These are phyloP conservation scores for Ambastaia sidthimunki DNA, from an alignment of 2,797 vertebrate species.

Conservation along the genomic window DNA sequence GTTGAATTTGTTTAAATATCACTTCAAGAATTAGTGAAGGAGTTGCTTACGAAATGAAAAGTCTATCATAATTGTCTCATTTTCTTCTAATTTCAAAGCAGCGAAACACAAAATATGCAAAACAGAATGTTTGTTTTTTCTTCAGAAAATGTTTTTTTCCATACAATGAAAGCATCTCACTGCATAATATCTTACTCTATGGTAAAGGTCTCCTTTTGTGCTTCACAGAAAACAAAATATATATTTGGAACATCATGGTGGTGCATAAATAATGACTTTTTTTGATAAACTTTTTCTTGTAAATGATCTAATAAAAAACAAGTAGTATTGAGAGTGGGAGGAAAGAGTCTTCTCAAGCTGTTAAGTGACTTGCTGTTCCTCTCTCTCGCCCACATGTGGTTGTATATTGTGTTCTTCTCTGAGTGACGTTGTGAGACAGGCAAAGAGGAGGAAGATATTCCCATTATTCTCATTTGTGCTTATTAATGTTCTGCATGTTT, in stretches of 20 bases:
- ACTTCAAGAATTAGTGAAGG: no score
- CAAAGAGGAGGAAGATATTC: constrained; percentile 5
- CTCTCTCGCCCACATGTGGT: constrained; percentile 17
- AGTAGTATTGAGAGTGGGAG: constrained; percentile 17
- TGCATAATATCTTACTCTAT: neutral
- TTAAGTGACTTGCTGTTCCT: constrained; percentile 5
- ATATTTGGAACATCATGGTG: neutral
- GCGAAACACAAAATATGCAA: no score
- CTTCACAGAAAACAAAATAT: neutral
- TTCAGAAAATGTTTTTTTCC: no score
- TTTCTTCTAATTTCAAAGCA: no score
- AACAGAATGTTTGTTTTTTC: no score
- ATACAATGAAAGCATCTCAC: no score
- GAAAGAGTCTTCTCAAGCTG: constrained; percentile 18
- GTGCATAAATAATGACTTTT: neutral
- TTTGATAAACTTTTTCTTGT: neutral
- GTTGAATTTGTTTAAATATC: neutral
- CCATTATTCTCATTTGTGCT: constrained; percentile 29
- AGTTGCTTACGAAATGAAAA: no score
- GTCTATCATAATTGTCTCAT: no score
- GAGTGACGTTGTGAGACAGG: neutral
- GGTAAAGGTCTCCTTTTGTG: neutral
- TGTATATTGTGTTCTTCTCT: constrained; percentile 10
- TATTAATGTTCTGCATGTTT: constrained; percentile 13
- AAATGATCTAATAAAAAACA: neutral